Evolutionary conservation across 1,140 invertebrate species (phyloP).

Genomic region (Diorhabda sublineata): DNA sequence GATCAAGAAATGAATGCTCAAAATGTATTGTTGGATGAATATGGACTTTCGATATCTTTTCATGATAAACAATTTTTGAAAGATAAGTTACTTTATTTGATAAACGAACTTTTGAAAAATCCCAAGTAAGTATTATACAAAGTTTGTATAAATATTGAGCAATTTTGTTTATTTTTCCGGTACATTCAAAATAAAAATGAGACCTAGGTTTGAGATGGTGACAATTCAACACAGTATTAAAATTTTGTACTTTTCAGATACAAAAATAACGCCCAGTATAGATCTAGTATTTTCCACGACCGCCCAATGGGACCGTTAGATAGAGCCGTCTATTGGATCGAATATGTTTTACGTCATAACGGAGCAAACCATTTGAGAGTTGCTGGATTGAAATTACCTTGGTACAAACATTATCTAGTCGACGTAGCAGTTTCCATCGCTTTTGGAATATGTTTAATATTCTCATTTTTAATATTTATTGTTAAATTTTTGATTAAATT

Average conservation of each 20-base stretch:
- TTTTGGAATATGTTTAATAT: too few species aligned
- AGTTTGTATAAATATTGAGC: too few species aligned
- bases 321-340: slow-evolving; percentile 42
- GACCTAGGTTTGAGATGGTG: too few species aligned
- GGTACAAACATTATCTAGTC: slow-evolving; percentile 19
- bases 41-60: background rate
- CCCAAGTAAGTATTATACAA: slow-evolving; percentile 9
- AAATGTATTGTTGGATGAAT: slow-evolving; percentile 22
- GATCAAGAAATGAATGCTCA: slow-evolving; percentile 34
- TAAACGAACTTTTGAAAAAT: slow-evolving; percentile 19
- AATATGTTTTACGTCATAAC: slow-evolving; percentile 41
- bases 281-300: slow-evolving; percentile 28
- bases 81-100: slow-evolving; percentile 9
- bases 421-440: background rate
- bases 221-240: too few species aligned
- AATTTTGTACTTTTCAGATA: slow-evolving; percentile 22
- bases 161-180: too few species aligned
- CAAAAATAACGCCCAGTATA: slow-evolving; percentile 22
- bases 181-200: too few species aligned
- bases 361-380: slow-evolving; percentile 31
- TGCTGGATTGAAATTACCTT: slow-evolving; percentile 15
- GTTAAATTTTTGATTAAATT: too few species aligned
- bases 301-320: slow-evolving; percentile 36
- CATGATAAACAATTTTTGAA: slow-evolving; percentile 10
- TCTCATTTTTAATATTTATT: too few species aligned